A percentile compares a stretch with the other conserved stretches of the same genome.
Evolutionary conservation across 2,797 vertebrate species (phyloP).

Genomic region (Phyllotis vaccarum): DNA sequence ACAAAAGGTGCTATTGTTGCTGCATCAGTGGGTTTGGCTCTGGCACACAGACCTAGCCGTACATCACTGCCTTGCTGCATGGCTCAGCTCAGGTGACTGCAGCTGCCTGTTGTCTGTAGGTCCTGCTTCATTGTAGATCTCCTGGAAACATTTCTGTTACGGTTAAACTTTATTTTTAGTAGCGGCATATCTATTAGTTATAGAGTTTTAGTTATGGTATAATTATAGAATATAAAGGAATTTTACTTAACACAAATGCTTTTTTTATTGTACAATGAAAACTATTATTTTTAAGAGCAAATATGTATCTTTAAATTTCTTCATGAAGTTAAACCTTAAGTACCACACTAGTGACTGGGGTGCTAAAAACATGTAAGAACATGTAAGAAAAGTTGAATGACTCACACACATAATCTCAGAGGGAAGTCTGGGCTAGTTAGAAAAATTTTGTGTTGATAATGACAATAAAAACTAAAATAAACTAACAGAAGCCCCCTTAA

Average conservation of each 20-base stretch:
- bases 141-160: not conserved
- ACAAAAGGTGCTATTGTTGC: not conserved
- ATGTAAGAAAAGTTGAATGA: not conserved
- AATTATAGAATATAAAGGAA: not conserved
- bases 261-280: constrained; percentile 39
- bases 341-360: not conserved
- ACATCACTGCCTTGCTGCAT: fast-evolving
- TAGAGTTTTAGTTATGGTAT: not conserved
- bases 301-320: not conserved
- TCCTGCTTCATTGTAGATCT: not conserved
- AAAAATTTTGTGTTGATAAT: not conserved
- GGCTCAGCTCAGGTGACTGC: not conserved
- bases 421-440: not conserved
- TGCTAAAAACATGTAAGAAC: not conserved
- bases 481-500: not conserved
- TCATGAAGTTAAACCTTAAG: not conserved
- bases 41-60: not conserved
- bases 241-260: not conserved
- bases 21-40: fast-evolving
- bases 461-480: not conserved
- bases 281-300: not conserved
- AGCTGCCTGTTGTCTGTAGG: not conserved
- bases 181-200: not conserved
- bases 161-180: not conserved
- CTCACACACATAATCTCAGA: not conserved